A percentile compares a stretch with the other conserved stretches of the same genome.
phyloP scores from a whole-genome alignment of 2,797 vertebrate genomes.

The Loriculus beryllinus region DNA sequence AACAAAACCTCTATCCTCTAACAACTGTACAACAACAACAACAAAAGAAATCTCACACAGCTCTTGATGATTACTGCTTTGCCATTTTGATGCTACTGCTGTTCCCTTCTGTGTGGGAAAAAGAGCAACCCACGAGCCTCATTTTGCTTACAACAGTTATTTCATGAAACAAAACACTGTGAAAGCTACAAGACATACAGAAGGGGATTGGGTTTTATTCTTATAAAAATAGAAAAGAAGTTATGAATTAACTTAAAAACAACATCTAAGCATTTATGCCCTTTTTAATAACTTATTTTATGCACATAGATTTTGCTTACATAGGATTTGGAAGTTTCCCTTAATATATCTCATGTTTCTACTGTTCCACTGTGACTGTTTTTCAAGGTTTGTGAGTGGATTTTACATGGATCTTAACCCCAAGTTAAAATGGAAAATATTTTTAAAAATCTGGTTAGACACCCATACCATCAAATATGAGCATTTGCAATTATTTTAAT shows the following conservation, averaged over 20 bases:
- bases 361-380: background rate
- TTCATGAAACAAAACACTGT: background rate
- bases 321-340: background rate
- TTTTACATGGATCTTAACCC: slow-evolving; percentile 14
- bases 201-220: background rate
- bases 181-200: background rate
- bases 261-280: background rate
- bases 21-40: background rate
- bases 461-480: background rate
- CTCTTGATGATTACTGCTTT: slow-evolving; percentile 7
- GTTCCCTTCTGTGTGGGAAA: background rate
- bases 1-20: background rate
- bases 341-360: background rate
- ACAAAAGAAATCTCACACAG: background rate
- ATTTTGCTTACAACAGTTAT: background rate
- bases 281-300: background rate
- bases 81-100: background rate
- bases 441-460: background rate
- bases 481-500: slow-evolving; percentile 25
- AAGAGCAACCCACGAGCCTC: background rate
- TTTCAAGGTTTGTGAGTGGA: background rate
- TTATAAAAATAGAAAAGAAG: background rate
- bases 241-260: background rate
- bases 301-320: background rate
- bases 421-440: background rate